Conservation (phyloP, 2,888 invertebrate genomes). For the Chesias legatella region DNA sequence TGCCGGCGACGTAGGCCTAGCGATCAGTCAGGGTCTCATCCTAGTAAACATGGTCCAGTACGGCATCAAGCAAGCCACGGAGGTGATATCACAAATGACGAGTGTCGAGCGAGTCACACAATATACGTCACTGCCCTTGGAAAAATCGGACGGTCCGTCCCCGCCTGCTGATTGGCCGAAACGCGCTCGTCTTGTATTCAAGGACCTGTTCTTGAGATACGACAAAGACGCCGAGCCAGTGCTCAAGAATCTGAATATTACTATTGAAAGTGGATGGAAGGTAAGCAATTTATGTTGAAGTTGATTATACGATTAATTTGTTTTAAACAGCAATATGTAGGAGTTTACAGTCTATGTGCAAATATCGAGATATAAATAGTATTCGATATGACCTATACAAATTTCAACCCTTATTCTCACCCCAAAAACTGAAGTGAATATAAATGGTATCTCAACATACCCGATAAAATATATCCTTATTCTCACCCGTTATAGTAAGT, state of each 20-base stretch:
- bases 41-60: conserved; percentile 90
- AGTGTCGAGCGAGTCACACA: conserved; percentile 91
- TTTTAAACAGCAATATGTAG: too few relatives aligned
- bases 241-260: conserved; percentile 83
- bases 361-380: too few relatives aligned
- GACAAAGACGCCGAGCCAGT: conserved; percentile 82
- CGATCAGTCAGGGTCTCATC: conserved; percentile 85
- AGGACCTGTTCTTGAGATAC: conserved; percentile 83
- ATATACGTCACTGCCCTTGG: conserved; percentile 86
- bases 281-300: conserved; percentile 62
- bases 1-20: conserved; percentile 86
- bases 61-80: conserved; percentile 89
- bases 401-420: too few relatives aligned
- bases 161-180: conserved; percentile 83
- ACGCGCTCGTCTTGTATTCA: conserved; percentile 81
- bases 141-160: conserved; percentile 82
- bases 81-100: conserved; percentile 88
- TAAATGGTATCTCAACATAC: too few relatives aligned
- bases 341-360: too few relatives aligned
- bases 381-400: too few relatives aligned
- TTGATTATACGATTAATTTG: too few relatives aligned
- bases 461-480: too few relatives aligned
- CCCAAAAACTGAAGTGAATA: too few relatives aligned
- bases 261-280: conserved; percentile 84
- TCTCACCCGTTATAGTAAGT: too few relatives aligned